Evolutionary conservation across 2,797 vertebrate genomes (phyloP), one percentile per base, ranked within the genome.

Genomic region (Alfaro cultratus): DNA sequence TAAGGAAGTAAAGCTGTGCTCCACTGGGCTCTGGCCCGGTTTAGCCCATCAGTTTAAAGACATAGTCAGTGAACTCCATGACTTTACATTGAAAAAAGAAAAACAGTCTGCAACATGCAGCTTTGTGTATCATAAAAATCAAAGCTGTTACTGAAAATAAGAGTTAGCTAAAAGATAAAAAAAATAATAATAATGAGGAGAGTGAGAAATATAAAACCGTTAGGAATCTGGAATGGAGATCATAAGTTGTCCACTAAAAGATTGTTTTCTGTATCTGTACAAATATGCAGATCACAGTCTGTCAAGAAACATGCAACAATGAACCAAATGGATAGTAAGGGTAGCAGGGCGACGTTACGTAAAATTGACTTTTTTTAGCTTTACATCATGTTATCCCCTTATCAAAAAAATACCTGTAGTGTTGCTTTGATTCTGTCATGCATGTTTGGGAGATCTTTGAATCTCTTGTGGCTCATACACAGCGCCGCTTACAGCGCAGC

Each of bases 11-110:
- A 75, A 75, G 60, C 29, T 75, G 16, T 67, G 39, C 47, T 80
- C 73, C 47, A n/a, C 71, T 79, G 55, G 70, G 71, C 53, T 73
- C 43, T 62, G 55, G 26, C 67, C 71, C 71, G 62, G 34, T 80
- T 68, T 45, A 75, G 43, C 47, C 36, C 39, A 23, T 80, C 39
- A 46, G 39, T 80, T 21, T 68, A 55, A 55, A 55, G 5, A 51
- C 7, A 23, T 36, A 51, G 60, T 74, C 57, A 49, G 2, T 67
- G 57, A 74, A 49, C 6, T 36, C 9, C 29, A 15, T 5, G 34
- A 49, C 31, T 39, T 34, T 8, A n/a, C 57, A 47, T 21, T 26
- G 23, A 23, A 53, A 34, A 51, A 55, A 11, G 26, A 41, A 31
- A 80, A 43, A 23, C 34, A 18, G 26, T n/a, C 57, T 68, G 26